phyloP scores from a whole-genome alignment of 2,113 vertebrate genomes.

The Herpetotheres cachinnans region DNA sequence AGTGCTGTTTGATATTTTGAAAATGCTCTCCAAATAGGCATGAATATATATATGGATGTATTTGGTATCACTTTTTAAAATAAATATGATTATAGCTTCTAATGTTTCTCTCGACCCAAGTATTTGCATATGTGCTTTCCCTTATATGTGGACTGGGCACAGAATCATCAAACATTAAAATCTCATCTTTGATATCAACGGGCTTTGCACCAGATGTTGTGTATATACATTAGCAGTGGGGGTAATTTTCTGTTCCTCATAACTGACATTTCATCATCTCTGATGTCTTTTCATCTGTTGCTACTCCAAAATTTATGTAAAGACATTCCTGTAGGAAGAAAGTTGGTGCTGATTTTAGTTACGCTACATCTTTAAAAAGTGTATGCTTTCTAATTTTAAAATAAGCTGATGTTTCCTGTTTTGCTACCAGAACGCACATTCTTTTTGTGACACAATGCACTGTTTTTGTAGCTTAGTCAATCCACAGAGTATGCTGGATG shows the following conservation, averaged over 20 bases:
- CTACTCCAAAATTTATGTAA: background rate
- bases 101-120: background rate
- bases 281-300: background rate
- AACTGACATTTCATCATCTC: background rate
- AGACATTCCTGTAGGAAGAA: background rate
- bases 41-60: constrained; percentile 65
- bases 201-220: background rate
- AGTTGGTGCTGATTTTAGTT: background rate
- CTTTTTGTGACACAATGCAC: background rate
- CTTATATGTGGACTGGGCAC: background rate
- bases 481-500: background rate
- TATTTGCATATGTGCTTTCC: background rate
- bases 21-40: constrained; percentile 55
- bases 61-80: constrained; percentile 71
- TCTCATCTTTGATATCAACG: background rate
- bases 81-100: constrained; percentile 71
- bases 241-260: background rate
- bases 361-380: background rate
- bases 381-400: background rate
- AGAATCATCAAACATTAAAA: background rate
- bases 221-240: background rate
- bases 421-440: background rate
- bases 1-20: constrained; percentile 32
- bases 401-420: background rate
- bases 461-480: background rate